These are phyloP conservation scores for Podotricha telesiphe DNA, from an alignment of 2,888 invertebrate genomes.

Conservation along the genomic window DNA sequence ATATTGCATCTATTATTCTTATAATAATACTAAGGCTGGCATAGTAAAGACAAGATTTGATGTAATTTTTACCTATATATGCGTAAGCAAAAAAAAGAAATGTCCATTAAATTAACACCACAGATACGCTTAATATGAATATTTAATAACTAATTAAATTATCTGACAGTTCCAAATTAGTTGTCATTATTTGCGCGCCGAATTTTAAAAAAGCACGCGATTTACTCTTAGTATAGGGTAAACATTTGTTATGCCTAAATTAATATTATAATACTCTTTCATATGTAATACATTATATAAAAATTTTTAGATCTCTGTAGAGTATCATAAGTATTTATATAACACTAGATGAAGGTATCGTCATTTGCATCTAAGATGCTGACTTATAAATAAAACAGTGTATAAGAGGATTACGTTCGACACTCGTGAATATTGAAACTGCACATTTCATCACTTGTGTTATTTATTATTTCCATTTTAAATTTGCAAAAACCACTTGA, in stretches of 20 bases:
- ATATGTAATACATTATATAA: background rate
- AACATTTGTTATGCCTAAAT: background rate
- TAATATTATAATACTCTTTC: background rate
- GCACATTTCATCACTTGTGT: background rate
- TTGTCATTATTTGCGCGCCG: background rate
- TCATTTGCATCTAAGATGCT: background rate
- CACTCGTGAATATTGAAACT: background rate
- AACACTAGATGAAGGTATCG: background rate
- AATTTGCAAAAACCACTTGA: no score
- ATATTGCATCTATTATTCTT: no score
- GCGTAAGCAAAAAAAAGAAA: no score
- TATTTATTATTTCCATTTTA: no score
- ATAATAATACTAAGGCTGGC: no score
- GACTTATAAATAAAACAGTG: slow-evolving; percentile 4
- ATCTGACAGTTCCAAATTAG: background rate
- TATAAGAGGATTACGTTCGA: background rate
- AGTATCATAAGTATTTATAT: background rate
- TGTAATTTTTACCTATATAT: no score
- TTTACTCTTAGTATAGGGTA: no score
- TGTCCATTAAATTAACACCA: no score
- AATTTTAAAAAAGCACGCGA: background rate
- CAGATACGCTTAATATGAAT: no score
- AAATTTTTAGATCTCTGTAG: no score
- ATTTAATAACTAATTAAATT: no score
- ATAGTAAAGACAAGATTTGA: no score